Conservation (phyloP, 2,888 invertebrate genomes). For the Carcina quercana region DNA sequence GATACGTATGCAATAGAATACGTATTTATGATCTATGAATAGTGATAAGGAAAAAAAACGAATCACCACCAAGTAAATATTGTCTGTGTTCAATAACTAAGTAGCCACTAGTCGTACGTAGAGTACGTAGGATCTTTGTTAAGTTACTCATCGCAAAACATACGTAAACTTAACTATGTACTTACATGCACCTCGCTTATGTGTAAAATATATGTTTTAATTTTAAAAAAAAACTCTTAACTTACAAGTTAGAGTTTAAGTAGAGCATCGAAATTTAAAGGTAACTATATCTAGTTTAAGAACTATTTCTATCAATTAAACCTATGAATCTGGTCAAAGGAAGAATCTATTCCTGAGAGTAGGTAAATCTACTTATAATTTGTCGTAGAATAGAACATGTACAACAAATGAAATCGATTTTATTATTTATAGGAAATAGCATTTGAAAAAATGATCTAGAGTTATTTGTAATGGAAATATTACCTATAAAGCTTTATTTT, state of each 20-base stretch:
- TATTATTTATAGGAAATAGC: slow-evolving; percentile 56
- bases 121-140: slow-evolving; percentile 19
- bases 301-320: too few species aligned
- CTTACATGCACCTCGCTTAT: slow-evolving; percentile 34
- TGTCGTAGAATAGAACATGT: slow-evolving; percentile 74
- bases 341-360: too few species aligned
- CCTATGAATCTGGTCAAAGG: too few species aligned
- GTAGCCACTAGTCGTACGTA: slow-evolving; percentile 22
- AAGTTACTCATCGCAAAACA: slow-evolving; percentile 19
- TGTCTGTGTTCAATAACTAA: slow-evolving; percentile 59
- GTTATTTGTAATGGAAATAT: slow-evolving; percentile 21
- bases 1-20: not conserved
- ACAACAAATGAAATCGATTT: slow-evolving; percentile 58
- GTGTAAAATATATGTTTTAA: too few species aligned
- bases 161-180: slow-evolving; percentile 20
- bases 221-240: too few species aligned
- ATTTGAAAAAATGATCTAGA: slow-evolving; percentile 29
- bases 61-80: slow-evolving; percentile 56
- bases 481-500: not conserved
- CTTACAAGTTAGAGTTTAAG: slow-evolving; percentile 40
- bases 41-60: slow-evolving; percentile 27
- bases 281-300: too few species aligned
- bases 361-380: slow-evolving; percentile 30
- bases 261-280: slow-evolving; percentile 41
- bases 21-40: slow-evolving; percentile 5